A percentile compares a stretch with the other conserved stretches of the same genome.
Conservation (phyloP, 1,140 invertebrate genomes). For the Drusus annulatus region DNA sequence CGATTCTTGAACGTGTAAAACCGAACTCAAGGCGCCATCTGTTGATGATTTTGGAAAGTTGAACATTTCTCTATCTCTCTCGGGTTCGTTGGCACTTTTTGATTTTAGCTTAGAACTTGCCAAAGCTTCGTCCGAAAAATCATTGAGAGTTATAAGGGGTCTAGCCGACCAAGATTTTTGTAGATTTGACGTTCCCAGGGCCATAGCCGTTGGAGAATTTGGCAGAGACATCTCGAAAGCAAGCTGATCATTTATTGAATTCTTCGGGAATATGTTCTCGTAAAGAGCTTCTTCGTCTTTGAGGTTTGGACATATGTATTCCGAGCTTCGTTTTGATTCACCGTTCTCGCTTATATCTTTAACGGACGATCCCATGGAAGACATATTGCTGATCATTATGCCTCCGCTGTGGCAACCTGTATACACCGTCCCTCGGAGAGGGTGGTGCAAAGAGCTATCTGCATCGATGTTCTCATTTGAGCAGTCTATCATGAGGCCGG, state of each 20-base stretch:
- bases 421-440: conserved; percentile 51
- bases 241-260: conserved; percentile 42
- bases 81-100: conserved; percentile 72
- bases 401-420: conserved; percentile 53
- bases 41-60: conserved; percentile 74
- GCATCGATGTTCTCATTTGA: background rate
- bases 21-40: conserved; percentile 74
- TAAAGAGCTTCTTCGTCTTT: conserved; percentile 52
- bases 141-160: conserved; percentile 46
- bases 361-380: conserved; percentile 37
- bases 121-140: conserved; percentile 44
- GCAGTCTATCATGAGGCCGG: conserved; percentile 52
- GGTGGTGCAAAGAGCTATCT: conserved; percentile 25
- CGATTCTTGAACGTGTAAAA: conserved; percentile 74
- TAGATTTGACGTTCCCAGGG: conserved; percentile 7
- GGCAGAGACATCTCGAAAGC: conserved; percentile 55
- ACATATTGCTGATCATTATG: conserved; percentile 55
- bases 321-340: conserved; percentile 28
- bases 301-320: conserved; percentile 15
- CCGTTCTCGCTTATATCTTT: background rate
- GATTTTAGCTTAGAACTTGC: conserved; percentile 61
- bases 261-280: conserved; percentile 53
- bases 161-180: conserved; percentile 55
- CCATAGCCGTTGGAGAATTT: conserved; percentile 43
- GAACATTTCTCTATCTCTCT: conserved; percentile 72